Evolutionary conservation across 2,888 invertebrate species (phyloP), one percentile per base, ranked within the genome.

Genomic region (Agriotes lineatus): DNA sequence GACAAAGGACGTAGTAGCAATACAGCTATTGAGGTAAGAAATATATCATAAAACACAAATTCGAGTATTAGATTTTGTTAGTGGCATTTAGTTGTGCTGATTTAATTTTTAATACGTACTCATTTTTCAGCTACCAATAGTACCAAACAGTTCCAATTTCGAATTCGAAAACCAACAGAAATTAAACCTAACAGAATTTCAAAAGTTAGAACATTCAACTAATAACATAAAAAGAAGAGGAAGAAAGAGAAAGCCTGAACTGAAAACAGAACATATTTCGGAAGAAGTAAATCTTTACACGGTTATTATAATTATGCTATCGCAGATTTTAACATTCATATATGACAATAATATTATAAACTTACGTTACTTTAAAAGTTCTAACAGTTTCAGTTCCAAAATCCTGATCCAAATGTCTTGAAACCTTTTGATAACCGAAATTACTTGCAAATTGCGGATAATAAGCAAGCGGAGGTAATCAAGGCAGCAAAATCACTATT

Each of bases 401-500:
- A 12, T 18, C 14, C 39, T 3, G 60, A 67, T 35, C 3, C 35
- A 25, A 18, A 19, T 10, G 3, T 59, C 0, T 18, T 52, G 16
- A 59, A 18, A 48, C 18, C 19, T 54, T 14, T 67, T 1, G 48
- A 57, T n/a, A 62, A 35, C n/a, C n/a, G 50, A 1, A 22, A 48
- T 37, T 35, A 12, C 9, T 12, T 52, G 1, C 60, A 65, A 42
- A 19, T 12, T 39, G 19, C 42, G 6, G 69, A 69, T 19, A 57
- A 39, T 18, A 70, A 60, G 54, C 77, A 81, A 63, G 75, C 75
- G 0, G 84, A 85, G 69, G 82, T 85, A 2, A 66, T 85, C 44
- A 83, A 82, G 74, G 84, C 85, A 2, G 86, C 86, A 0, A 85
- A 84, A 75, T 82, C 84, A 0, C 71, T 85, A 25, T 86, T 85